Base-by-base conservation (phyloP, 2,888 invertebrate genomes). In the Oligia fasciuncula region DNA sequence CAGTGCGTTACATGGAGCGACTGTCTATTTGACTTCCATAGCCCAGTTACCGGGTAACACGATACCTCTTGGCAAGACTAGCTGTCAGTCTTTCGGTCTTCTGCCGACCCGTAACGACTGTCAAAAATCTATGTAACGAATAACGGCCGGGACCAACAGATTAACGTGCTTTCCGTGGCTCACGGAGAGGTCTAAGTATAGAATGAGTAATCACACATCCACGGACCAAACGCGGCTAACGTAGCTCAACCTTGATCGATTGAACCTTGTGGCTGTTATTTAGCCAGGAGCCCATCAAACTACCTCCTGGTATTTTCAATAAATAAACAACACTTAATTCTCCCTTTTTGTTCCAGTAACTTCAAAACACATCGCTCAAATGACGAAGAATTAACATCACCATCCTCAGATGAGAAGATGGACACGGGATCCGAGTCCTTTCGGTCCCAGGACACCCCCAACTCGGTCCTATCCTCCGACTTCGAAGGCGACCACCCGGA, bases 351-450 rank as follows among this genome's bases (percentile, higher is more conserved):
- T 92, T 93, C 0, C 91, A 95, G 95, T 92, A 91, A 93, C 86
- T 92, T 93, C 90, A 92, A 90, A 87, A 86, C 92, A 2, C 89
- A 90, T 46, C 91, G 92, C 69, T 83, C 91, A 83, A 92, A 93
- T 86, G 95, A 94, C 81, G 95, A 95, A 77, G 95, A 95, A 70
- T 86, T 94, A 79, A 95, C 94, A 83, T 95, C 96, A 1, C 95
- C 94, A 51, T 95, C 96, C 9, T 96, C 97, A 11, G 97, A 97
- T 85, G 97, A 97, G 85, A 97, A 95, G 87, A 96, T 97, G 96
- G 97, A 97, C 87, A 97, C 96, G 0, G 94, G 95, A 0, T 96
- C 96, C 0, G 97, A 97, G 77, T 96, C 96, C 2, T 92, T 95
- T 80, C 91, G 92, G 8, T 93, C 94, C 4, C 96, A 95, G 84